Evolutionary conservation across 1,140 invertebrate species (phyloP).

Genomic region (Bombus polaris): DNA sequence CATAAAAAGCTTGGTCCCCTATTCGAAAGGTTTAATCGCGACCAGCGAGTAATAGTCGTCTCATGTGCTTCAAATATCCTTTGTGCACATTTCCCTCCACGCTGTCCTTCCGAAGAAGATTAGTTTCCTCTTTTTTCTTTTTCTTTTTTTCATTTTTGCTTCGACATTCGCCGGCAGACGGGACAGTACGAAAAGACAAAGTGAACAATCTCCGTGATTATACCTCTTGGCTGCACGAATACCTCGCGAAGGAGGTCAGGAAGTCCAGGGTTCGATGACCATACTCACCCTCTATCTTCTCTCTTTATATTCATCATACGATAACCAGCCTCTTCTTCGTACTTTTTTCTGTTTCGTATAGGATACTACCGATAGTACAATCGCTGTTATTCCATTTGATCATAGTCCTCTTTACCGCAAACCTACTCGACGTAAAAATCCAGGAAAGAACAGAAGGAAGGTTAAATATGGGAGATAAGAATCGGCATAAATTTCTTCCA

Average conservation of each 20-base stretch:
- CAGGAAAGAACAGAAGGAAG: too few relatives aligned
- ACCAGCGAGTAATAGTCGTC: background rate
- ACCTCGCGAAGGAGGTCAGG: constrained; percentile 29
- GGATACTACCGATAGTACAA: background rate
- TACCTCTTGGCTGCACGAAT: constrained; percentile 26
- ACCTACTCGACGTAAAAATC: background rate
- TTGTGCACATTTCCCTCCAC: background rate
- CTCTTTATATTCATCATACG: too few relatives aligned
- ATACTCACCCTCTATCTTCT: background rate
- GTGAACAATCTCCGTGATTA: constrained; percentile 25
- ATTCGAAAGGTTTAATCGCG: background rate
- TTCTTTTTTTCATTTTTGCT: background rate
- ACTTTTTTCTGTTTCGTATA: background rate
- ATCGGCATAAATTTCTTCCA: constrained; percentile 8
- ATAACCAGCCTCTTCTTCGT: background rate
- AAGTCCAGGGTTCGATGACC: constrained; percentile 40
- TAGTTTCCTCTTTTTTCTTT: background rate
- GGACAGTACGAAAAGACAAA: background rate
- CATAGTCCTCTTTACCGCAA: background rate
- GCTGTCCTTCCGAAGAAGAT: background rate
- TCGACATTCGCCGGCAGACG: background rate
- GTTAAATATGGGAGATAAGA: background rate
- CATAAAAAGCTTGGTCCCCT: background rate
- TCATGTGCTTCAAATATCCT: background rate
- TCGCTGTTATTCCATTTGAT: background rate